phyloP scores from a whole-genome alignment of 2,888 invertebrate species.

The Ecliptopera silaceata region DNA sequence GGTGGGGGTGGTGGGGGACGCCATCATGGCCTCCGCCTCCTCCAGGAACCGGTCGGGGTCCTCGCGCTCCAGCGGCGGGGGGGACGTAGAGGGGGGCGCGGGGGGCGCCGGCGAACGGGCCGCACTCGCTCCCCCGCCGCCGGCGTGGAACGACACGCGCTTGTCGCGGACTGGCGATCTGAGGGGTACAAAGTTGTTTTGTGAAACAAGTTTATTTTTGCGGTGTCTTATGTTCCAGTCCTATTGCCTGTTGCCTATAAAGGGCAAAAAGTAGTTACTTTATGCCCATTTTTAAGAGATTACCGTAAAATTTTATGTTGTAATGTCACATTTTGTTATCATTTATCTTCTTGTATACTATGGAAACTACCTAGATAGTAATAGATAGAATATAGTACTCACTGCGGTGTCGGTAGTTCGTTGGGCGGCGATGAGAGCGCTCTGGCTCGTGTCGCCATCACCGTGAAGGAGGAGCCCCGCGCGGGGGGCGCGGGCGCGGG shows the following conservation, averaged over 20 bases:
- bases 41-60: constrained; percentile 92
- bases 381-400: constrained; percentile 26
- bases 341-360: not conserved
- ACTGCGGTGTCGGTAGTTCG: constrained; percentile 62
- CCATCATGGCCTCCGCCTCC: constrained; percentile 91
- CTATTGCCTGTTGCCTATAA: no score
- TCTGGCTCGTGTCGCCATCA: constrained; percentile 86
- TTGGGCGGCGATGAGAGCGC: constrained; percentile 59
- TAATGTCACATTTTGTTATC: no score
- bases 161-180: constrained; percentile 81
- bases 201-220: no score
- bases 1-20: constrained; percentile 89
- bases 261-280: no score
- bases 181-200: not conserved
- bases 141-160: constrained; percentile 90
- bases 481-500: constrained; percentile 90
- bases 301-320: no score
- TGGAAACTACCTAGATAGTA: no score
- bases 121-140: constrained; percentile 53
- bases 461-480: constrained; percentile 93
- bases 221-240: no score
- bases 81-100: constrained; percentile 47
- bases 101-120: constrained; percentile 26
- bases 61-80: constrained; percentile 78
- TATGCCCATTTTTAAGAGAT: no score